Base-by-base conservation (phyloP, 92 coral and sea anemone species). In the Chrysogorgia sp. region DNA sequence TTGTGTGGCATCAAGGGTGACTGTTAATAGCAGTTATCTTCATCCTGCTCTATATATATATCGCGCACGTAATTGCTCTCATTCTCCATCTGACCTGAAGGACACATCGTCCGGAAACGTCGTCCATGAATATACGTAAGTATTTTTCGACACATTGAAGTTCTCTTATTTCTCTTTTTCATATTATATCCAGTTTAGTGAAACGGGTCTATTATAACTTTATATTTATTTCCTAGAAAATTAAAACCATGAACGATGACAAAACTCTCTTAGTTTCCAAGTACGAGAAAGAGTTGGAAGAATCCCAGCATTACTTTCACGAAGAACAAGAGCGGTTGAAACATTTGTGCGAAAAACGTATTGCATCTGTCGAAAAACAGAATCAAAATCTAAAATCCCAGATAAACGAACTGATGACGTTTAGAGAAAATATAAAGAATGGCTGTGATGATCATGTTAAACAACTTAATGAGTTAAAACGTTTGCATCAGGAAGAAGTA, bases 201-300 rank as follows among this genome's bases (percentile, higher is more conserved):
- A 10, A 22, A 56, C 24, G 7, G 9, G 7, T 56, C 8, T 56
- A 56, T 56, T 10, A 56, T 7, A 10, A 9, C 6, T 23, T 29
- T 12, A 3, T 26, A 1, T 76, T 40, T 37, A 23, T 31, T 40
- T 28, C 72, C 53, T 76, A 88, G 92, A 85, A 80, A 41, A 84
- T 88, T 17, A 43, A 76, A 68, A 49, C 63, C 0, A 70, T 78
- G 29, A 84, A 75, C 40, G 72, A 71, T 17, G 84, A 84, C 53
- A 88, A 88, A 76, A 19, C 81, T 23, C 58, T 76, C 33, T 49
- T 88, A 55, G 75, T 84, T 7, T 50, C 63, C 30, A 72, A 81
- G 34, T 88, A 88, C 52, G 92, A 88, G 58, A 72, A 80, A 35
- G 92, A 88, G 48, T 84, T 88, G 8, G 89, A 88, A 58, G 92